These are phyloP conservation scores for Hemitrygon akajei DNA, from an alignment of 2,797 vertebrate genomes.

Conservation along the genomic window DNA sequence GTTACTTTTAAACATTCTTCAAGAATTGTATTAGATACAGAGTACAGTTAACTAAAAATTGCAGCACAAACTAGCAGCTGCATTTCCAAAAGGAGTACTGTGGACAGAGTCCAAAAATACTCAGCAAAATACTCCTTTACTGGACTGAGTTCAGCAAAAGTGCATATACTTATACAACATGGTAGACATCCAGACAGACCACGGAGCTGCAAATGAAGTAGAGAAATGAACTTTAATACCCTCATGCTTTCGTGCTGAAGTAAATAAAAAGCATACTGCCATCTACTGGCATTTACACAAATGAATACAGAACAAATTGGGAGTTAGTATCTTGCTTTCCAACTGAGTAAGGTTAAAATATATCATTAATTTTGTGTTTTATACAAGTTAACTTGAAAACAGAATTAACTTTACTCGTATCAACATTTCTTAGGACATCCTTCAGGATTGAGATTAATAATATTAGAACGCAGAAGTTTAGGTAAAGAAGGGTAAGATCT, in stretches of 20 bases:
- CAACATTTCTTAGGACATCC: too few relatives aligned
- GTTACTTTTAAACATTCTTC: not conserved
- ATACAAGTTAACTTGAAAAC: not conserved
- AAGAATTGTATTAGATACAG: not conserved
- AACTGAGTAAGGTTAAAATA: not conserved
- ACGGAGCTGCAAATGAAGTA: not conserved
- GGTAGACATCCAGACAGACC: not conserved
- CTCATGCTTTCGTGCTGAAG: not conserved
- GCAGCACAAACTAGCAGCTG: not conserved
- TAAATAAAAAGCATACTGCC: constrained; percentile 13
- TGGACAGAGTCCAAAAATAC: not conserved
- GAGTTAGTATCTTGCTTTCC: not conserved
- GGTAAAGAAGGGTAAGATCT: too few relatives aligned
- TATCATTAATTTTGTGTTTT: not conserved
- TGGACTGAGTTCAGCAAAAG: not conserved
- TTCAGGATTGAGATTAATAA: too few relatives aligned
- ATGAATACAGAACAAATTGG: not conserved
- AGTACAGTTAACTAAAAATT: not conserved
- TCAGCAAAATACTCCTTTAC: constrained; percentile 8
- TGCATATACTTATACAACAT: constrained; percentile 13
- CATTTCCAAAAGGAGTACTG: not conserved
- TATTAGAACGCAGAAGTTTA: too few relatives aligned
- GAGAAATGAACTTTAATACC: not conserved
- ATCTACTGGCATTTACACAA: not conserved
- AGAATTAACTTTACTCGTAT: not conserved